Evolutionary conservation across 1,140 invertebrate species (phyloP).

Genomic region (Sycophaga agraensis): DNA sequence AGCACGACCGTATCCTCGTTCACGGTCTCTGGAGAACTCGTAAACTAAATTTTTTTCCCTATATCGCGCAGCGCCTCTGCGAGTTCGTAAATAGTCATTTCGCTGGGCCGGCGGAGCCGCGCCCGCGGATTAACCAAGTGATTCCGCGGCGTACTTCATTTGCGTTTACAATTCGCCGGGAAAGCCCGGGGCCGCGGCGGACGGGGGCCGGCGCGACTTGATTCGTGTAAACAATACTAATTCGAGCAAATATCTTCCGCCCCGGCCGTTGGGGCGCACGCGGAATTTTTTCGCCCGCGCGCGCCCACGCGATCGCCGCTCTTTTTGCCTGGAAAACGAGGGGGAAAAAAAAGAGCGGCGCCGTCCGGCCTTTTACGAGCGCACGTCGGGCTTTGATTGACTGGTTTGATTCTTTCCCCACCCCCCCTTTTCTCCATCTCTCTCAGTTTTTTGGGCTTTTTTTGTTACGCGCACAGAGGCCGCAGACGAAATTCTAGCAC

Average conservation of each 20-base stretch:
- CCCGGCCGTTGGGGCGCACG: neutral
- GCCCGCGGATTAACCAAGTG: neutral
- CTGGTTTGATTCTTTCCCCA: slow-evolving; percentile 6
- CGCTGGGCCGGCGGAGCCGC: no score
- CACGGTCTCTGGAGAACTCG: no score
- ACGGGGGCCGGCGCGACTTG: slow-evolving; percentile 16
- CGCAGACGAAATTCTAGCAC: slow-evolving; percentile 1
- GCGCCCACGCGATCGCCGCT: neutral
- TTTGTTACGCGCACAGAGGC: neutral
- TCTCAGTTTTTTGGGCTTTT: neutral
- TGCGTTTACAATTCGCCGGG: slow-evolving; percentile 22
- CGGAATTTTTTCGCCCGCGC: slow-evolving; percentile 4
- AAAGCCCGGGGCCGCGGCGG: neutral
- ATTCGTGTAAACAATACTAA: slow-evolving; percentile 35
- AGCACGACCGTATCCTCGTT: no score
- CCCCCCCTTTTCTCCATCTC: neutral
- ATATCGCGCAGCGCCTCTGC: no score
- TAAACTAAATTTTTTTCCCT: no score
- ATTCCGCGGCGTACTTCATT: slow-evolving; percentile 5
- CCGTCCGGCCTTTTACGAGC: slow-evolving; percentile 16
- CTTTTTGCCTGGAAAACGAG: neutral
- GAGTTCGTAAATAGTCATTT: no score
- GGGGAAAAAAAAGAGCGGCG: slow-evolving; percentile 10
- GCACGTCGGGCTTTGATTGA: slow-evolving; percentile 19
- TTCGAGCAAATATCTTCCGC: slow-evolving; percentile 28